phyloP scores from a whole-genome alignment of 2,113 vertebrate genomes.

The Corythaixoides concolor region DNA sequence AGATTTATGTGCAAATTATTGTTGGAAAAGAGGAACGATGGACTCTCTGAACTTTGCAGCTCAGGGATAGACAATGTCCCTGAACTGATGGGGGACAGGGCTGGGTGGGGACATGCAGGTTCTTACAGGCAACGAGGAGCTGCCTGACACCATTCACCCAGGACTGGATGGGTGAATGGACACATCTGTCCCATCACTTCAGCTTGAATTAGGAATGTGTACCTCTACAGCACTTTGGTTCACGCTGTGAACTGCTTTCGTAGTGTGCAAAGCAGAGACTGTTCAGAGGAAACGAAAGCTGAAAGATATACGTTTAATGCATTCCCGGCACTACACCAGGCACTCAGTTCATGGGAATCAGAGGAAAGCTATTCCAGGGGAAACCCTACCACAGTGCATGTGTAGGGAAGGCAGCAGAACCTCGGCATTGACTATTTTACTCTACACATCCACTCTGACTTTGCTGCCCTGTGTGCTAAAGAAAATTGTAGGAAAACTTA shows the following conservation, averaged over 20 bases:
- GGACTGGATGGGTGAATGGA: background rate
- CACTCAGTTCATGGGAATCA: background rate
- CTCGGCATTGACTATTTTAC: background rate
- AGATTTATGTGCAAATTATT: conserved; percentile 32
- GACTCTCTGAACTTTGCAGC: conserved; percentile 32
- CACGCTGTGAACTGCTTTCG: background rate
- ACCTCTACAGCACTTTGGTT: background rate
- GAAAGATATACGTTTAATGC: background rate
- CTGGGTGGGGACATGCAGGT: background rate
- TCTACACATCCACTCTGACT: background rate
- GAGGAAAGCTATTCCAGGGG: background rate
- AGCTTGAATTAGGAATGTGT: background rate
- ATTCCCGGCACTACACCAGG: background rate
- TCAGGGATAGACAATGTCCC: background rate
- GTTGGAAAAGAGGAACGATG: conserved; percentile 60
- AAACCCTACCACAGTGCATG: background rate
- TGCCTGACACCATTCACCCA: background rate
- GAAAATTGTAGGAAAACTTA: fast-evolving
- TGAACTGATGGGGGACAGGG: background rate
- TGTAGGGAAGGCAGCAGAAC: background rate
- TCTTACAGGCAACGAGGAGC: background rate
- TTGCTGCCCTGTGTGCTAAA: background rate
- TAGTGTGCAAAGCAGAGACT: background rate
- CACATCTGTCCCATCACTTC: background rate
- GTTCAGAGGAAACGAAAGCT: background rate